Conservation (phyloP, 2,888 invertebrate genomes). For the Nineta flava region DNA sequence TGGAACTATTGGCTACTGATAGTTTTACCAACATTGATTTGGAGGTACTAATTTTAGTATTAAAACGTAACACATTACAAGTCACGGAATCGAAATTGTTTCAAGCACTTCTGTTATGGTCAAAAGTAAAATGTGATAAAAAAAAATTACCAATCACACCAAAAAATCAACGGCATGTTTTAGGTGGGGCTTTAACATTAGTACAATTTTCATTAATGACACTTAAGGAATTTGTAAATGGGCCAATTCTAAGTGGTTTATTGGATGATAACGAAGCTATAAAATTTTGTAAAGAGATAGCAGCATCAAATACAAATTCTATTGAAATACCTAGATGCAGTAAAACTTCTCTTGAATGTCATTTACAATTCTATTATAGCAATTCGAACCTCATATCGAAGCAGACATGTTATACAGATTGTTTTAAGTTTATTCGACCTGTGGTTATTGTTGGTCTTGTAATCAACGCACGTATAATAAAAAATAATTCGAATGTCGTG, state of each 20-base stretch:
- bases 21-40: conserved; percentile 70
- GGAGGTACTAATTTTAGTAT: conserved; percentile 57
- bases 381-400: conserved; percentile 73
- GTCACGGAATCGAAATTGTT: conserved; percentile 67
- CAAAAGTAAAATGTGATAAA: conserved; percentile 56
- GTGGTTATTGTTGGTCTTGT: conserved; percentile 77
- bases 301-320: conserved; percentile 63
- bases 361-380: conserved; percentile 53
- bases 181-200: conserved; percentile 53
- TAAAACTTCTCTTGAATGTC: conserved; percentile 62
- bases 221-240: conserved; percentile 68
- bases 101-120: conserved; percentile 55
- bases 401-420: conserved; percentile 56
- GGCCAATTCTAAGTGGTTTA: conserved; percentile 57
- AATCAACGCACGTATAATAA: conserved; percentile 67
- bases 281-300: conserved; percentile 51
- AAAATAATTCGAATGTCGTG: conserved; percentile 60
- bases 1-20: conserved; percentile 63
- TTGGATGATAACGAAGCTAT: conserved; percentile 63
- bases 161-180: conserved; percentile 48
- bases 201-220: conserved; percentile 74
- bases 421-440: conserved; percentile 63
- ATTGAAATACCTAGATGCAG: conserved; percentile 56
- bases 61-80: conserved; percentile 61
- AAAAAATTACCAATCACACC: conserved; percentile 46